A percentile compares a stretch with the other conserved stretches of the same genome.
Evolutionary conservation across 2,113 vertebrate genomes (phyloP).

Genomic region (Gobiocypris rarus): DNA sequence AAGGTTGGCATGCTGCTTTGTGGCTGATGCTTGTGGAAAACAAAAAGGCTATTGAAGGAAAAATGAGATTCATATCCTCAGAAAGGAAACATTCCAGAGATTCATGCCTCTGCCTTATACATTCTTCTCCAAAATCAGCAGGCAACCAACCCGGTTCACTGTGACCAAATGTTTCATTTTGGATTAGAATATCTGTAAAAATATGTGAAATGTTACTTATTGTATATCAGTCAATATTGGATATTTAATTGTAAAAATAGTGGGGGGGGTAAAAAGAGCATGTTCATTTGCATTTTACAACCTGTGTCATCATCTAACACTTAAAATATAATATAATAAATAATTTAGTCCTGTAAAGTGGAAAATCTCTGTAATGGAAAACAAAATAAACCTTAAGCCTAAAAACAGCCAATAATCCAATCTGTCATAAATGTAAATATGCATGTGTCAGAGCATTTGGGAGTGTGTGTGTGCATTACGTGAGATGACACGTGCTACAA

Average conservation of each 20-base stretch:
- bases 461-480: neutral
- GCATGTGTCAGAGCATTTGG: neutral
- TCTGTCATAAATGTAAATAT: neutral
- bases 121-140: conserved; percentile 31
- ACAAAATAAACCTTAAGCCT: neutral
- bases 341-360: neutral
- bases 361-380: neutral
- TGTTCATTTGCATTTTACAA: neutral
- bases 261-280: neutral
- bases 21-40: conserved; percentile 16
- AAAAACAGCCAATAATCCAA: neutral
- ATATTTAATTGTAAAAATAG: too few species aligned
- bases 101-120: conserved; percentile 25
- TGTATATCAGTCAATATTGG: neutral
- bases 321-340: neutral
- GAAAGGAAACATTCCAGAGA: conserved; percentile 41
- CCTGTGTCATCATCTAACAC: neutral
- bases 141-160: neutral
- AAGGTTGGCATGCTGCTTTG: neutral
- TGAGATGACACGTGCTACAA: neutral
- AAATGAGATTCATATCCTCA: conserved; percentile 53
- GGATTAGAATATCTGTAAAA: neutral
- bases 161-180: neutral
- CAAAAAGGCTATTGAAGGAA: conserved; percentile 54
- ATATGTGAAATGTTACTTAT: too few species aligned